Conservation (phyloP, 2,113 vertebrate species). For the Ibidorhyncha struthersii region DNA sequence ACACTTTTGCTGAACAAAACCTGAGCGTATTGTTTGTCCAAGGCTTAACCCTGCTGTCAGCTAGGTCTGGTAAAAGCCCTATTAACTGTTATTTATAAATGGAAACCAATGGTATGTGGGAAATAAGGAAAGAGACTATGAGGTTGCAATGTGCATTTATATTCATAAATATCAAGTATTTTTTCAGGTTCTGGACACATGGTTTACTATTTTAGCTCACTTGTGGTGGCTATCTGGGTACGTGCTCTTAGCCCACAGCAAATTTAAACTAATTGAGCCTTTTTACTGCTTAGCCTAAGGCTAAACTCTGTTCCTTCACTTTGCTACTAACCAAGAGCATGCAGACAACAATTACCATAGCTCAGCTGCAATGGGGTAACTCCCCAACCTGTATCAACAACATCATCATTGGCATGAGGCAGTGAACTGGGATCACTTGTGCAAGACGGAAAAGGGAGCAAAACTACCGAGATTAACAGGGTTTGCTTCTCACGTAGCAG, state of each 20-base stretch:
- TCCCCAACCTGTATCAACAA: neutral
- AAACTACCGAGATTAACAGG: neutral
- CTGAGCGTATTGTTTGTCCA: neutral
- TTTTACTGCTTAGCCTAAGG: neutral
- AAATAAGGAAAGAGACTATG: neutral
- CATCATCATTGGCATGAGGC: neutral
- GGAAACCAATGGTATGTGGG: neutral
- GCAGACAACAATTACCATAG: neutral
- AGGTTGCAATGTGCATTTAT: neutral
- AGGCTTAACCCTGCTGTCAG: neutral
- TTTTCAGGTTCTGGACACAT: neutral
- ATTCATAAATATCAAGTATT: neutral
- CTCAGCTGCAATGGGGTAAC: neutral
- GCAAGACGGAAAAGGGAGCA: neutral
- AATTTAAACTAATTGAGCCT: neutral
- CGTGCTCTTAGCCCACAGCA: neutral
- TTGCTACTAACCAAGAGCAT: neutral
- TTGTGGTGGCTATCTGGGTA: neutral
- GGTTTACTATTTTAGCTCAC: neutral
- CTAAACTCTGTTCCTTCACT: neutral
- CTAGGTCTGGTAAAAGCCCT: neutral
- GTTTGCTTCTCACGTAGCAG: accelerated
- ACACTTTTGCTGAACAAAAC: constrained; percentile 5
- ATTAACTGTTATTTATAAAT: neutral
- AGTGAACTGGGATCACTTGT: accelerated